Evolutionary conservation across 2,888 invertebrate genomes (phyloP), one percentile per base, ranked within the genome.

Genomic region (Plagodis pulveraria): DNA sequence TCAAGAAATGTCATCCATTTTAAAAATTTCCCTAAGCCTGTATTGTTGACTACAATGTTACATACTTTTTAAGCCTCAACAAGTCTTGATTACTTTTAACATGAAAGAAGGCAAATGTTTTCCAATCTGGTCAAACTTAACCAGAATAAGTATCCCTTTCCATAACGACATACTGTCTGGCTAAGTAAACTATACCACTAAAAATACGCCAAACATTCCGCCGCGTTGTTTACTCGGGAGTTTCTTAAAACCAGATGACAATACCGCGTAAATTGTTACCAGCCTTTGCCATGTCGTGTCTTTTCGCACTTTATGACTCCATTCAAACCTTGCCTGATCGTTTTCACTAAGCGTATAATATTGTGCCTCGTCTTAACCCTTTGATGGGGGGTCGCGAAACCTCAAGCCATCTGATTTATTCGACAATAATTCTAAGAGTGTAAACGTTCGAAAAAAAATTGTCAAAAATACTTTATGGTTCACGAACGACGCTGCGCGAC

Each of bases 391-490:
- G 60, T 86, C 83, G 76, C 86, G 69, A 86, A 88, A 90, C 87
- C 87, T 86, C 88, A 87, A 82, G 75, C 72, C 56, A 60, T 69
- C 82, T 87, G 86, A 89, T 89, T 89, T 89, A 88, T 80, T 76
- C 57, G 82, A 80, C 79, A 81, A 77, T 85, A 87, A 84, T 85
- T 87, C 86, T 89, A 87, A 72, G 56, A 44, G 55, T 35, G 56
- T 56, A 56, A 73, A 61, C 45, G 49, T 38, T 56, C 50, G 59
- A 67, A 67, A 80, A 78, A n/a, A 78, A 84, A 87, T 84, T 88
- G 86, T 81, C 89, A 83, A 88, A 85, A 80, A 87, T 89, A 84
- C 81, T 88, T 91, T 89, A 91, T 83, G 87, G 74, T 71, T 62
- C 22, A 71, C 53, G 45, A 58, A 74, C 72, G 70, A 71, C 70